phyloP scores from a whole-genome alignment of 2,797 vertebrate species.

The Anolis apletophallus region DNA sequence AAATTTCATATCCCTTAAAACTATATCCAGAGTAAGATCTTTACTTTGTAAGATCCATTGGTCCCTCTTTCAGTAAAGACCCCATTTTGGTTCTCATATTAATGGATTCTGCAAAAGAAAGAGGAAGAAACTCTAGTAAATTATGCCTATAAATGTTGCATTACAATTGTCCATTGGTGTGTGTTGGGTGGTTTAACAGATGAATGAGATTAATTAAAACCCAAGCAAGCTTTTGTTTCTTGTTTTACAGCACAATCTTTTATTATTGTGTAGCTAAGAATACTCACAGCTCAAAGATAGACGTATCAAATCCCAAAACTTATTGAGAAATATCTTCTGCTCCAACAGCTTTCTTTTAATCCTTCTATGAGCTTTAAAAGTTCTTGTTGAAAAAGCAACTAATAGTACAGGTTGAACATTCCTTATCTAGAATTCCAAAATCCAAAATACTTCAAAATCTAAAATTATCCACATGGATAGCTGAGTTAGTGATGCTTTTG shows the following conservation, averaged over 20 bases:
- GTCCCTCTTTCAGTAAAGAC: neutral
- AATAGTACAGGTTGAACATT: neutral
- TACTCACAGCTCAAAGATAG: neutral
- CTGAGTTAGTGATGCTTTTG: no score
- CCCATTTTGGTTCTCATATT: neutral
- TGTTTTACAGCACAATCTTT: conserved; percentile 5
- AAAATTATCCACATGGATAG: no score
- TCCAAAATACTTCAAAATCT: no score
- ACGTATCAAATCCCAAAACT: neutral
- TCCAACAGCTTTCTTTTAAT: neutral
- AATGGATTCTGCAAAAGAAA: conserved; percentile 52
- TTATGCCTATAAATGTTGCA: conserved; percentile 31
- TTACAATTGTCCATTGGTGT: conserved; percentile 17
- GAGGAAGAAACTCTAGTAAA: conserved; percentile 42
- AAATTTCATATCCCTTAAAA: conserved; percentile 49
- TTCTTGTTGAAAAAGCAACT: neutral
- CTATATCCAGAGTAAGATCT: conserved; percentile 38
- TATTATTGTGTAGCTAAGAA: conserved; percentile 6
- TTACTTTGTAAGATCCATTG: neutral
- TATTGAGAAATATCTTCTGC: neutral
- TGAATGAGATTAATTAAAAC: conserved; percentile 13
- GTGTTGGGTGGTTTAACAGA: conserved; percentile 5
- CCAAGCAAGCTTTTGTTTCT: conserved; percentile 17
- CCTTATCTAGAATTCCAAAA: no score
- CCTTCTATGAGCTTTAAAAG: conserved; percentile 3